Base-by-base conservation (phyloP, 1,140 invertebrate species). In the Heliconius melpomene region DNA sequence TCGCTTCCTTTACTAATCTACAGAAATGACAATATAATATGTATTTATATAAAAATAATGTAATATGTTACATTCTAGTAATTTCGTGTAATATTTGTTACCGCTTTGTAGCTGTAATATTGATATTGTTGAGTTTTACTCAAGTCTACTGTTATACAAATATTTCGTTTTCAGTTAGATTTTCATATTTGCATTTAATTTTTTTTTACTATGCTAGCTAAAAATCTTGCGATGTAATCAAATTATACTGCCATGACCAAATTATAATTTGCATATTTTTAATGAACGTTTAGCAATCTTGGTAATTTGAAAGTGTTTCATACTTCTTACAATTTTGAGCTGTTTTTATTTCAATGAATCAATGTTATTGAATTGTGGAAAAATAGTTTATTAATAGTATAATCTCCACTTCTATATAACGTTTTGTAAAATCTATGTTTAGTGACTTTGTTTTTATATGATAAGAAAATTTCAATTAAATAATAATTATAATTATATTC, bases 111-210 rank as follows among this genome's bases (percentile, higher is more conserved):
- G 60, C 5, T 66, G 60, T 46, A 46, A 46, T 40, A 40, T 6
- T 66, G 26, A 66, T 66, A 66, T 66, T 66, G 13, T 66, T 13
- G 23, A 66, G 60, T 66, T 66, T 7, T 26, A 66, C 26, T 66
- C 60, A 6, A 66, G 0, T 16, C 23, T 66, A 26, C n/a, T 66
- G 11, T 66, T 66, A 66, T 13, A 66, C 11, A 29, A 29, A 66
- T 66, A 26, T 74, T 78, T 78, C 57, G 77, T 73, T 57, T 36
- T 23, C 77, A 73, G 72, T 54, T 78, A 74, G 54, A 52, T 78
- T 71, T 72, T 20, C 18, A 50, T 18, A 18, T 52, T 23, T 78
- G 77, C 77, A 78, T 78, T 78, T 78, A 78, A 60, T 78, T 73
- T 78, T 60, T 26, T 23, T 36, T 78, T 36, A 50, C 50, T 72